Conservation (phyloP, 2,797 vertebrate species). For the Euphonia xanthogaster region DNA sequence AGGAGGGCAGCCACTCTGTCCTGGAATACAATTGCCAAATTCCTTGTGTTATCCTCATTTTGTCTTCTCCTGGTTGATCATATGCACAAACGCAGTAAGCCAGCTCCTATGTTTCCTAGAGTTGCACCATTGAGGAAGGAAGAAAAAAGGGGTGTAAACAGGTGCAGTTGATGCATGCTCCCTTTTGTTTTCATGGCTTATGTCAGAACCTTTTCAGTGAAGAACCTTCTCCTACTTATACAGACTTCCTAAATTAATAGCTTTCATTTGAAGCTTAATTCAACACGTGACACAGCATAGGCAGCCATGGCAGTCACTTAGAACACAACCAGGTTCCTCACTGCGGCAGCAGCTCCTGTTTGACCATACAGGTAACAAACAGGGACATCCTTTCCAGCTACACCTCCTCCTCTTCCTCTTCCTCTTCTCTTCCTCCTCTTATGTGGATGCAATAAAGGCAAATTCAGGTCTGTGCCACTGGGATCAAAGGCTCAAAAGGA, state of each 20-base stretch:
- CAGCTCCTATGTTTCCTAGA: fast-evolving
- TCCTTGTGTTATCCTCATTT: background rate
- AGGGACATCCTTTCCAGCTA: background rate
- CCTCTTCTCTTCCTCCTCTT: background rate
- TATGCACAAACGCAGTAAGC: background rate
- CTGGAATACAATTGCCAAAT: background rate
- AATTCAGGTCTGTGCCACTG: background rate
- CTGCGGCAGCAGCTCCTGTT: background rate
- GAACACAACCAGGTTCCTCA: background rate
- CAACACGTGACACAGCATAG: background rate
- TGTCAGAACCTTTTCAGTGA: background rate
- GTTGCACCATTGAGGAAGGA: background rate
- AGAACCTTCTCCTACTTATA: background rate
- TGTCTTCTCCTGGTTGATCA: background rate
- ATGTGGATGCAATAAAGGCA: background rate
- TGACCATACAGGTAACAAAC: background rate
- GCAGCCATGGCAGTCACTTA: background rate
- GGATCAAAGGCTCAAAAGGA: background rate
- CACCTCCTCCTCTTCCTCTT: background rate
- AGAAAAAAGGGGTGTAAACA: background rate
- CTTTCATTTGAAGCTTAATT: background rate
- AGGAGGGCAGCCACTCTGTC: background rate
- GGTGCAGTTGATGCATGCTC: fast-evolving
- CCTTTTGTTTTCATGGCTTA: background rate
- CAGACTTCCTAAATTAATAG: background rate